These are phyloP conservation scores for Corythoichthys intestinalis DNA, from an alignment of 2,113 vertebrate genomes.

Conservation along the genomic window DNA sequence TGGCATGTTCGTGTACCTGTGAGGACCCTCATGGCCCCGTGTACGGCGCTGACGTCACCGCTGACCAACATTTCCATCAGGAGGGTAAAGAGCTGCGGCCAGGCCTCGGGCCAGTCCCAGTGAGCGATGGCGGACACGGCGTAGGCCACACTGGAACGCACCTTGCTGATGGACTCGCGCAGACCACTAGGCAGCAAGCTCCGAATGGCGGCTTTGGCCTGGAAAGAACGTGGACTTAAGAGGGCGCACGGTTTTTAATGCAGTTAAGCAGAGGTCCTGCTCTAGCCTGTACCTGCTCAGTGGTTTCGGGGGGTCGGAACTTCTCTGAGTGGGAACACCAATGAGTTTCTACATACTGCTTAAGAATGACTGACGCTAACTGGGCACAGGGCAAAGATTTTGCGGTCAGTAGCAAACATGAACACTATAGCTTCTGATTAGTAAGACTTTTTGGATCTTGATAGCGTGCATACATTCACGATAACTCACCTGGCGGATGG, in stretches of 20 bases:
- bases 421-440: background rate
- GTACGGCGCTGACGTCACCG: conserved; percentile 89
- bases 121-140: conserved; percentile 95
- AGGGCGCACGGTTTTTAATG: too few species aligned
- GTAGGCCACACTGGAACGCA: conserved; percentile 97
- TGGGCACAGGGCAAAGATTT: conserved; percentile 45
- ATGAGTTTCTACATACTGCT: conserved; percentile 98
- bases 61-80: conserved; percentile 99
- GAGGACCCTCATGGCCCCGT: conserved; percentile 96
- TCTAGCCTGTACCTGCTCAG: conserved; percentile 79
- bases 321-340: conserved; percentile 98
- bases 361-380: conserved; percentile 95
- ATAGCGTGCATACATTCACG: background rate
- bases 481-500: conserved; percentile 90
- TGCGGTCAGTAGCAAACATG: background rate
- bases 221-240: background rate
- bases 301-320: conserved; percentile 93
- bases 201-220: conserved; percentile 94
- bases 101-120: conserved; percentile 99
- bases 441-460: background rate
- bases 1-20: conserved; percentile 76
- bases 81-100: conserved; percentile 92
- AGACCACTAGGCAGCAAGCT: conserved; percentile 89
- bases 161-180: conserved; percentile 94
- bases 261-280: background rate